Base-by-base conservation (phyloP, 2,888 invertebrate genomes). In the Stictocephala bisonia region DNA sequence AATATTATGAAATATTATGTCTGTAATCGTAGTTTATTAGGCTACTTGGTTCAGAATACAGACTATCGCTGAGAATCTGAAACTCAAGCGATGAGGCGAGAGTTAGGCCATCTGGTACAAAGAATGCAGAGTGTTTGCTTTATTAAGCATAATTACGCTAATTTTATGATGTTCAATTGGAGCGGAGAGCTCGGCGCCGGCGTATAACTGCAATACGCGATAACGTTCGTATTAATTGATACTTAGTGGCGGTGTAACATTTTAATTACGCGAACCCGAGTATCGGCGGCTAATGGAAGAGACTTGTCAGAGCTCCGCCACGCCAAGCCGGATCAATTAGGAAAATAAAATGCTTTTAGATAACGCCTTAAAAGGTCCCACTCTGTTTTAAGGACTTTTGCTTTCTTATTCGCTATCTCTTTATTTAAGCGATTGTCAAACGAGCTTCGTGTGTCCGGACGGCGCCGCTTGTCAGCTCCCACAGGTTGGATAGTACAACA, bases 161-260 rank as follows among this genome's bases (percentile, higher is more conserved):
- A 64, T 64, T 64, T 64, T 64, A 64, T 27, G 64, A 64, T 64
- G 64, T 64, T 44, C 24, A 41, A 64, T 41, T 44, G 9, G 44
- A 11, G 7, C 4, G 44, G 4, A 44, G n/a, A 4, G 15, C 6
- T 11, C 44, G 44, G 44, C 44, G 13, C 13, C 44, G 4, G 44
- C 29, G 31, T 18, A 31, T 31, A 60, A 60, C 22, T 60, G 31
- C 22, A 35, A n/a, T n/a, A n/a, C n/a, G 18, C 31, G 60, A 60
- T 60, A 60, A 35, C 64, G 68, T 15, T 31, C 22, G 64, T 76
- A 76, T 76, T 76, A 76, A 76, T 76, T 76, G 76, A 73, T 75
- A 76, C 75, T 76, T 60, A 48, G 26, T 40, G 56, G 66, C 31
- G 26, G 56, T 76, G 76, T 76, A 72, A 76, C 75, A 76, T 76